Evolutionary conservation across 2,888 invertebrate genomes (phyloP), one percentile per base, ranked within the genome.

Genomic region (Harmothoe impar): DNA sequence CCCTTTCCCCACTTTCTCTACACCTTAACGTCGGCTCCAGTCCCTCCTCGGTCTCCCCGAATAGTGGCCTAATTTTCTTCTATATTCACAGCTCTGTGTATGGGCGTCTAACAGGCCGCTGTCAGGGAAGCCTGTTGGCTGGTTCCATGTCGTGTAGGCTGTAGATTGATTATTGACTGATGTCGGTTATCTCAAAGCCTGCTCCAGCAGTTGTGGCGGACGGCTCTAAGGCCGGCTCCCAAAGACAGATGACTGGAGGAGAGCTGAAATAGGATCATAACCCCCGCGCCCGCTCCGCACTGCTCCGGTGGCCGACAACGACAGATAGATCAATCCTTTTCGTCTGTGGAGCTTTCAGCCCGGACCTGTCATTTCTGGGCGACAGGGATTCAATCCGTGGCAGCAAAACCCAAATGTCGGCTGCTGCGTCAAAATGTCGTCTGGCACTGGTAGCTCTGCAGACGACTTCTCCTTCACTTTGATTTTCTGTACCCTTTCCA

Each of bases 231-330:
- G 23, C 1, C 54, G 54, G 62, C 12, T 15, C n/a, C 62, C 25
- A 77, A 77, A 77, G 77, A 77, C 77, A 77, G 77, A 77, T 77
- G 25, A 31, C 77, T 20, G 77, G 29, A 62, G 62, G 7, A 15
- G 29, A 7, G 77, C 77, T 77, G 77, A 77, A 77, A 77, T 77
- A 77, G 77, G 77, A 77, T 77, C 77, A 77, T 77, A 77, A 77
- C 77, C 77, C 62, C 62, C 43, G 3, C 0, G 77, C 77, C 77
- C 31, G 31, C 77, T 77, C 62, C 62, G 3, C 43, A 43, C 43
- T 43, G 43, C 43, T 43, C 62, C 15, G 77, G 29, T 29, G 77
- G 29, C 77, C 31, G 77, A 25, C 77, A 31, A 1, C 77, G 77
- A 77, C 77, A 77, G 77, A 77, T 17, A 77, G 77, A 77, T 77